A percentile compares a stretch with the other conserved stretches of the same genome.
phyloP scores from a whole-genome alignment of 2,888 invertebrate species.

The Plagiodera versicolora region DNA sequence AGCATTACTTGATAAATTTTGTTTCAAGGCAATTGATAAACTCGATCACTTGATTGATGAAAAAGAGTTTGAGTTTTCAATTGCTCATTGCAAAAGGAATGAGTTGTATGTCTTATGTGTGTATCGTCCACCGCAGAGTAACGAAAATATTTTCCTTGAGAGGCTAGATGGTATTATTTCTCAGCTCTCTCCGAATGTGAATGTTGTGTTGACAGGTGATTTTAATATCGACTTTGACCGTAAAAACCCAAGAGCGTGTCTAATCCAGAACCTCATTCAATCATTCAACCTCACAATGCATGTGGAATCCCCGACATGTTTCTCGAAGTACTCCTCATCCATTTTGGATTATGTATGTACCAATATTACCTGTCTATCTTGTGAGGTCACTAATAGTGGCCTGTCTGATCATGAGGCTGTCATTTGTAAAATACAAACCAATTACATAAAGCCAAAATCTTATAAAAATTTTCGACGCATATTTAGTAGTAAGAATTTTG shows the following conservation, averaged over 20 bases:
- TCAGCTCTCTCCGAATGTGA: background rate
- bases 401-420: background rate
- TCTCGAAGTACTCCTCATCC: slow-evolving; percentile 1
- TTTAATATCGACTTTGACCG: background rate
- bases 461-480: background rate
- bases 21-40: background rate
- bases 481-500: too few relatives aligned
- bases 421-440: background rate
- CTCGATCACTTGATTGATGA: background rate
- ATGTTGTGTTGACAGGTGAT: too few relatives aligned
- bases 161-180: background rate
- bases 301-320: background rate
- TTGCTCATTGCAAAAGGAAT: background rate
- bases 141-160: background rate
- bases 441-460: background rate
- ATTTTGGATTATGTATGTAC: background rate
- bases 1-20: background rate
- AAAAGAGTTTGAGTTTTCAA: too few relatives aligned
- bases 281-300: slow-evolving; percentile 2
- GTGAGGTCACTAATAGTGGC: too few relatives aligned
- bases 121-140: background rate
- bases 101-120: background rate
- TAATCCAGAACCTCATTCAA: background rate
- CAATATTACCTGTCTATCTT: too few relatives aligned
- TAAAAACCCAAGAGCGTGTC: slow-evolving; percentile 1